Evolutionary conservation across 2,797 vertebrate genomes (phyloP).

Genomic region (Sparidentex hasta): DNA sequence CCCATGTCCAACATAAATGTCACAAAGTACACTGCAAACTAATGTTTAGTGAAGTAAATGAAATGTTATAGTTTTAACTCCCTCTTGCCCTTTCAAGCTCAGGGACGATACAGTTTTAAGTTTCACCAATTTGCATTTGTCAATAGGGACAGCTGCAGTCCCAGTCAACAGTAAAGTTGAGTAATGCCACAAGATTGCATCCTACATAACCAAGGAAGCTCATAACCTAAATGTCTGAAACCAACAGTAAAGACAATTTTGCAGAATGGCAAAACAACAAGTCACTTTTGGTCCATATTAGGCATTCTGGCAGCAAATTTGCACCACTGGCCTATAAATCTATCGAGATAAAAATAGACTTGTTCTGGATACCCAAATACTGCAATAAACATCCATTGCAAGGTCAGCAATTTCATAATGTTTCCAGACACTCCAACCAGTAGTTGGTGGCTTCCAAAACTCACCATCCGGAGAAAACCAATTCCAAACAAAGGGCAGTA

Average conservation of each 20-base stretch:
- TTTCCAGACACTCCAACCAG: slow-evolving; percentile 37
- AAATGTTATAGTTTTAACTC: not conserved
- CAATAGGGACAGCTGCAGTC: not conserved
- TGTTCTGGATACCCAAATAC: slow-evolving; percentile 36
- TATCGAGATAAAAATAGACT: slow-evolving; percentile 30
- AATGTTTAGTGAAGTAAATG: not conserved
- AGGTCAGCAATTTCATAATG: slow-evolving; percentile 29
- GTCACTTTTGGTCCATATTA: not conserved
- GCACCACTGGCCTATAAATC: not conserved
- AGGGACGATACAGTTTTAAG: not conserved
- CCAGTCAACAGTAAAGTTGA: not conserved
- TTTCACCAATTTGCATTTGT: too few species aligned
- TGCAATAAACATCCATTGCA: slow-evolving; percentile 36
- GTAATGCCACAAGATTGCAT: not conserved
- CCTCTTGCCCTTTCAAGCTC: not conserved
- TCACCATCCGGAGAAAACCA: slow-evolving; percentile 11
- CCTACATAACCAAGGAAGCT: not conserved
- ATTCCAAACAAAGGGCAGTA: slow-evolving; percentile 22
- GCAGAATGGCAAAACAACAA: not conserved
- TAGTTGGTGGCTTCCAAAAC: slow-evolving; percentile 36
- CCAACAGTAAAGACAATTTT: slow-evolving; percentile 5
- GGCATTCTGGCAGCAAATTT: not conserved
- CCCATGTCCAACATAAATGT: not conserved
- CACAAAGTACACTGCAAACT: not conserved
- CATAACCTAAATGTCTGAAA: not conserved